Percentiles rank a stretch among this genome's conserved stretches.
These are phyloP conservation scores for Plestiodon gilberti DNA, from an alignment of 2,113 vertebrate species.

Conservation along the genomic window DNA sequence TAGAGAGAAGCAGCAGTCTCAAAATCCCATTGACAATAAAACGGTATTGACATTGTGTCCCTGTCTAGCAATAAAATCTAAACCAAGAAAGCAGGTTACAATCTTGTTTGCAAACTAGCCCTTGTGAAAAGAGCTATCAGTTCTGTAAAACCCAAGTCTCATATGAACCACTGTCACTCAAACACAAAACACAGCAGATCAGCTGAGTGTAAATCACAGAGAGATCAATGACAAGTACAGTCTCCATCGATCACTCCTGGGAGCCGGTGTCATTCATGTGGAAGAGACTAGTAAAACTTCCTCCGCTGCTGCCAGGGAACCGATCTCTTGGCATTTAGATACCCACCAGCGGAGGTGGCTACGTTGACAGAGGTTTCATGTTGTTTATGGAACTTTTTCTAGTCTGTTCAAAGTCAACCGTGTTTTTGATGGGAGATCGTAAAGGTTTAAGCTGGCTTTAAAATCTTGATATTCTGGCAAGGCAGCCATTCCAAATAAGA, in stretches of 20 bases:
- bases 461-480: background rate
- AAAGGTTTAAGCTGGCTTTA: background rate
- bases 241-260: slow-evolving; percentile 21
- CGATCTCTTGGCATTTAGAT: slow-evolving; percentile 32
- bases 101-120: slow-evolving; percentile 35
- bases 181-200: slow-evolving; percentile 42
- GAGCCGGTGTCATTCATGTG: slow-evolving; percentile 19
- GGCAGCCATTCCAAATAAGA: background rate
- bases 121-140: slow-evolving; percentile 13
- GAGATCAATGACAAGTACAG: slow-evolving; percentile 34
- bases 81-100: slow-evolving; percentile 26
- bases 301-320: slow-evolving; percentile 7
- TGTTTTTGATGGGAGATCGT: slow-evolving; percentile 1
- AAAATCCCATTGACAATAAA: background rate
- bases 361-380: slow-evolving; percentile 37
- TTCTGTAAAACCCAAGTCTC: slow-evolving; percentile 39
- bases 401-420: background rate
- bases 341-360: background rate
- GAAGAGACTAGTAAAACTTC: slow-evolving; percentile 29
- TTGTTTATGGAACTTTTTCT: slow-evolving; percentile 29
- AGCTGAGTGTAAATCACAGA: slow-evolving; percentile 15
- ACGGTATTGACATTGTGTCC: slow-evolving; percentile 9
- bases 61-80: slow-evolving; percentile 33
- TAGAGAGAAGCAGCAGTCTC: background rate
- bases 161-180: slow-evolving; percentile 34